Evolutionary conservation across 1,140 invertebrate species (phyloP), one percentile per base, ranked within the genome.

Genomic region (Sarcophaga peregrina): DNA sequence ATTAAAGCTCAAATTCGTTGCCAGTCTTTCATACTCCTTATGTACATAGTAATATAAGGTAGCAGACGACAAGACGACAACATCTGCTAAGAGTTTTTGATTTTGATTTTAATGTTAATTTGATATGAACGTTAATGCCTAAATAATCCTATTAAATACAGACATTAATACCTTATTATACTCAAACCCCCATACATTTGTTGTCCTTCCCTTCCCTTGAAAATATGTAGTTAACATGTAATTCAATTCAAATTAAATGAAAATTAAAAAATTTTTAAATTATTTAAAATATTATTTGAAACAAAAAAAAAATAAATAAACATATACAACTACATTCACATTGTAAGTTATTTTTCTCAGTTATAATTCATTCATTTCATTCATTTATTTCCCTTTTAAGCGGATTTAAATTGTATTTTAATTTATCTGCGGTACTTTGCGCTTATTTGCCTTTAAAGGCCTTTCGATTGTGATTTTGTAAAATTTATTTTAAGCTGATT

Each of bases 81-180:
- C 47, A 50, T 25, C 62, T 68, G 62, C 9, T 20, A 9, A 2
- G 62, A 17, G 15, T 46, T 47, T 37, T 47, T 47, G 37, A 15
- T 76, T 46, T n/a, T 37, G 25, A 37, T 37, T 37, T 46, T 47
- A 47, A 47, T 17, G 13, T 48, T 47, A 76, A 76, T 76, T 47
- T 76, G 47, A 76, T 46, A 47, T 76, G 0, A 74, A 48, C 10
- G 37, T 48, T 76, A 48, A 48, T 76, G 37, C 37, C 37, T 10
- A 76, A 48, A 76, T 76, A 68, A 68, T 68, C 62, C 62, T 68
- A 68, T 68, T 68, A 68, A 68, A 68, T 68, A 68, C 54, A 58
- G 54, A 58, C 54, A 58, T 58, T n/a, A 58, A 58, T 37, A 37
- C 25, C 25, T 37, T 37, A 37, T 58, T n/a, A 58, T 58, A 13